Evolutionary conservation across 2,113 vertebrate species (phyloP).

Genomic region (Heteronetta atricapilla): DNA sequence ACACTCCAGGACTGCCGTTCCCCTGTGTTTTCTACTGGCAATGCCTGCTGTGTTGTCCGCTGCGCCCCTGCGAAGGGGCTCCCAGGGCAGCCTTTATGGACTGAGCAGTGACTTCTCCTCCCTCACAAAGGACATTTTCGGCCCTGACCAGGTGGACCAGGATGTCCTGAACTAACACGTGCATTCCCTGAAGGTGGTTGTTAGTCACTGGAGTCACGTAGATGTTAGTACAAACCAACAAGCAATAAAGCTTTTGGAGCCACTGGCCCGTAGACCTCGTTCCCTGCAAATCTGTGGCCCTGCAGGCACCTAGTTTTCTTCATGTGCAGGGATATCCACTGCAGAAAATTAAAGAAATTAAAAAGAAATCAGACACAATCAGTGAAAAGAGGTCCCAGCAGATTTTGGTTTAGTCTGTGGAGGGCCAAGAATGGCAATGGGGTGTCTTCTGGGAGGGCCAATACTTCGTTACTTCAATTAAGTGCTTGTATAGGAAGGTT

Average conservation of each 20-base stretch:
- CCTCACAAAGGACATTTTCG: background rate
- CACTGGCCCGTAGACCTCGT: accelerated
- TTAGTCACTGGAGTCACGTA: background rate
- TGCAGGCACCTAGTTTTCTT: background rate
- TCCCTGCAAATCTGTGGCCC: background rate
- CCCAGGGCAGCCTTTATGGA: background rate
- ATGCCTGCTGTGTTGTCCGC: background rate
- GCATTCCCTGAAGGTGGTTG: background rate
- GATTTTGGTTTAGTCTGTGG: background rate
- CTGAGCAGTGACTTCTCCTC: background rate
- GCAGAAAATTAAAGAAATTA: background rate
- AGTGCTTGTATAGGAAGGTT: background rate
- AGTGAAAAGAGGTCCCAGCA: background rate
- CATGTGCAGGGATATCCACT: background rate
- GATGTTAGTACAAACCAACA: background rate
- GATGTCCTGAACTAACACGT: background rate
- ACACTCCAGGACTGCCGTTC: background rate
- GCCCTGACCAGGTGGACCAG: background rate
- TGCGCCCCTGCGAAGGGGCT: accelerated
- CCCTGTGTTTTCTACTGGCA: background rate
- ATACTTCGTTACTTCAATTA: background rate
- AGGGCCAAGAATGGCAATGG: background rate
- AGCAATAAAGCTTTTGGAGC: constrained; percentile 17
- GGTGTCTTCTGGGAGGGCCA: background rate
- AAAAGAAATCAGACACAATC: background rate